A percentile compares a stretch with the other conserved stretches of the same genome.
Conservation (phyloP, 2,888 invertebrate genomes). For the Brachypterus glaber region DNA sequence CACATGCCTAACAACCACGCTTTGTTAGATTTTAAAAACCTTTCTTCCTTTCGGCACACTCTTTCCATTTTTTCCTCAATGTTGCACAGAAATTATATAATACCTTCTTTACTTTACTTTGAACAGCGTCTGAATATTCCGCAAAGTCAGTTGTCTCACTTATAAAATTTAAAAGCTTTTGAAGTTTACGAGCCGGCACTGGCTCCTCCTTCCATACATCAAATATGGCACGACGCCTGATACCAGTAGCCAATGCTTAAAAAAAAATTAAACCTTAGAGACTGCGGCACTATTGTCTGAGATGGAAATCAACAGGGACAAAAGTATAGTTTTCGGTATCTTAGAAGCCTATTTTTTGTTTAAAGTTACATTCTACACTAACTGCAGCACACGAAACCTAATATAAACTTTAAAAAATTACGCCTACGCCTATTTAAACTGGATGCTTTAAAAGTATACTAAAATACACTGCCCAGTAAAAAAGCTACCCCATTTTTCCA, state of each 20-base stretch:
- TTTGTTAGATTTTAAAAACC: constrained; percentile 5
- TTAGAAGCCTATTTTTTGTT: too few relatives aligned
- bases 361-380: too few relatives aligned
- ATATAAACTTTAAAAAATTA: too few relatives aligned
- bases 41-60: constrained; percentile 9
- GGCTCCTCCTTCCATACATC: constrained; percentile 7
- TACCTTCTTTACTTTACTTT: neutral
- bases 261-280: too few relatives aligned
- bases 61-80: constrained; percentile 1
- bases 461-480: too few relatives aligned
- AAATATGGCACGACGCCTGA: constrained; percentile 7
- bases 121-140: neutral
- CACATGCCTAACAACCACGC: neutral
- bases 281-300: too few relatives aligned
- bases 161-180: neutral
- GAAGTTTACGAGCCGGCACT: constrained; percentile 6
- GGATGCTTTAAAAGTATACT: too few relatives aligned
- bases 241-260: neutral
- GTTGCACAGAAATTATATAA: neutral
- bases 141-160: neutral
- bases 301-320: too few relatives aligned
- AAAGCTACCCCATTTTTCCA: too few relatives aligned
- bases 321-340: too few relatives aligned
- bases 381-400: too few relatives aligned
- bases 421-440: too few relatives aligned